Base-by-base conservation (phyloP, 2,113 vertebrate species). In the Acinonyx jubatus region DNA sequence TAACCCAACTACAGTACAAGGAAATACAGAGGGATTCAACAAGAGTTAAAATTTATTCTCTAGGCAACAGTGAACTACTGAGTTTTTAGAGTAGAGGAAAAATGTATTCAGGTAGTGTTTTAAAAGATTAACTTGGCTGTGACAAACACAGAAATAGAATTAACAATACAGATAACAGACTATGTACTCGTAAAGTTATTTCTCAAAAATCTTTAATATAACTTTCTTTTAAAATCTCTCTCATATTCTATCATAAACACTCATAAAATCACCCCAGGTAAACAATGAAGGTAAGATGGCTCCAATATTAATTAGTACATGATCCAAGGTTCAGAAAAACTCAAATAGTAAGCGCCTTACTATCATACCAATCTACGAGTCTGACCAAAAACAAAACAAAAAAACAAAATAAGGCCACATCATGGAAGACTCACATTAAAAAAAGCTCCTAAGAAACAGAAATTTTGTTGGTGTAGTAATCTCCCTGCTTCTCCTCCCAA, bases 61-160 rank as follows among this genome's bases (percentile, higher is more conserved):
- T 73, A 93, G 82, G 57, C 52, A 91, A 89, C 3, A 41, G 41
- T 86, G 12, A 96, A 55, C 23, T 81, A 95, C 31, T 61, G 57
- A 33, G 27, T 50, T 93, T 91, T 68, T 18, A 87, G 29, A 85
- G 31, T 48, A 80, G 45, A 31, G 36, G 29, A 48, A 92, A 78
- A 78, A 94, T 66, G 50, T 27, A 89, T 14, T 45, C 25, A 93
- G 52, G 31, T 10, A 92, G 31, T 66, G 33, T 78, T 97, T 89
- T 89, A 91, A 91, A 89, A 97, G 18, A 93, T 89, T 65, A 93
- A 69, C 23, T 48, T 96, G 57, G 65, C 50, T 94, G 31, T 76
- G 52, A 84, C 65, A 88, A 89, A 61, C 36, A 25, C 21, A 92
- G 52, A 87, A 80, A 92, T 11, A 94, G 23, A 85, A 92, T 0